These are phyloP conservation scores for Coptodon rendalli DNA, from an alignment of 2,113 vertebrate genomes.

Conservation along the genomic window DNA sequence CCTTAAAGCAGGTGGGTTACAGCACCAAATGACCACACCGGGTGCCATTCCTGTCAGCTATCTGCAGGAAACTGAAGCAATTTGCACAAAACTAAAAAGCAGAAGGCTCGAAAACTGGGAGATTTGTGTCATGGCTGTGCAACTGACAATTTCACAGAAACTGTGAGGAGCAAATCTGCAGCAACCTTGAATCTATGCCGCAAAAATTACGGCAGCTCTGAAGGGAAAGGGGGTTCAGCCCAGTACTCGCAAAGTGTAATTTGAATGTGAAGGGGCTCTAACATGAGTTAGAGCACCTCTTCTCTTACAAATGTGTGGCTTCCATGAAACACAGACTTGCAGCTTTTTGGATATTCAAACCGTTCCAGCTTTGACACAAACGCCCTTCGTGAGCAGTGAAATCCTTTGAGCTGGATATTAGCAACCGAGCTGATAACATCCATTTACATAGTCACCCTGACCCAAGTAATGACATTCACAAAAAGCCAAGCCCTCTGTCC, in stretches of 20 bases:
- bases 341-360: not conserved
- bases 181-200: not conserved
- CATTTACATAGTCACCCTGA: conserved; percentile 14
- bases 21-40: not conserved
- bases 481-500: conserved; percentile 13
- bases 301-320: not conserved
- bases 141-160: not conserved
- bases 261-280: not conserved
- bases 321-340: not conserved
- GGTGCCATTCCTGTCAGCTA: not conserved
- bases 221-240: not conserved
- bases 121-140: not conserved
- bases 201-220: not conserved
- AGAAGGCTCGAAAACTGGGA: not conserved
- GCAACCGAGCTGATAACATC: conserved; percentile 21
- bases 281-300: not conserved
- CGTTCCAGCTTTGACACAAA: not conserved
- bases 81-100: not conserved
- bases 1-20: not conserved
- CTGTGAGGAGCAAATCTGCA: not conserved
- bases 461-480: conserved; percentile 22
- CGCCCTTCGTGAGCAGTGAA: not conserved
- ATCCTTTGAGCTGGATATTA: conserved; percentile 1
- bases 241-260: not conserved
- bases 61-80: not conserved